Evolutionary conservation across 2,797 vertebrate genomes (phyloP).

Genomic region (Micrastur ruficollis): DNA sequence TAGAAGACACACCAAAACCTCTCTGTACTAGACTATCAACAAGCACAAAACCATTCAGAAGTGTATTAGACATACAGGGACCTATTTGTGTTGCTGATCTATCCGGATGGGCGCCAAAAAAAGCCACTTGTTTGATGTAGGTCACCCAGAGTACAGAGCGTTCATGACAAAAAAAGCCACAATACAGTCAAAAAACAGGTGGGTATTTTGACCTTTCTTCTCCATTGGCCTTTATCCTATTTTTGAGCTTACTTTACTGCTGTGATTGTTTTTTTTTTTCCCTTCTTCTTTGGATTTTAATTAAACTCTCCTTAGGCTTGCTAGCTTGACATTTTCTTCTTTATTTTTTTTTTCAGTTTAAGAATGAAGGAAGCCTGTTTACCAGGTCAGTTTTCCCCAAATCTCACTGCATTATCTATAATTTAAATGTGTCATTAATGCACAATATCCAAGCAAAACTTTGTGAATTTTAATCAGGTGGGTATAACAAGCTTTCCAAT

Average conservation of each 20-base stretch:
- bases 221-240: neutral
- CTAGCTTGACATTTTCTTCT: neutral
- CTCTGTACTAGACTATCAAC: neutral
- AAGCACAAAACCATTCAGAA: neutral
- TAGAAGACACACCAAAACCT: neutral
- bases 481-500: neutral
- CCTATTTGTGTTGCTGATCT: neutral
- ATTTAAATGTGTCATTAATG: neutral
- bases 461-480: neutral
- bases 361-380: neutral
- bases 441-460: neutral
- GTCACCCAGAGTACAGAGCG: neutral
- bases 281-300: neutral
- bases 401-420: neutral
- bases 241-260: neutral
- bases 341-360: neutral
- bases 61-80: neutral
- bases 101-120: neutral
- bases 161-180: neutral
- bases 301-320: neutral
- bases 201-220: neutral
- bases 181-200: neutral
- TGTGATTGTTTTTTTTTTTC: neutral
- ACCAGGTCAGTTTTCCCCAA: neutral
- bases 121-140: neutral